A percentile compares a stretch with the other conserved stretches of the same genome.
phyloP scores from a whole-genome alignment of 2,888 invertebrate species.

The Rosalia funebris region DNA sequence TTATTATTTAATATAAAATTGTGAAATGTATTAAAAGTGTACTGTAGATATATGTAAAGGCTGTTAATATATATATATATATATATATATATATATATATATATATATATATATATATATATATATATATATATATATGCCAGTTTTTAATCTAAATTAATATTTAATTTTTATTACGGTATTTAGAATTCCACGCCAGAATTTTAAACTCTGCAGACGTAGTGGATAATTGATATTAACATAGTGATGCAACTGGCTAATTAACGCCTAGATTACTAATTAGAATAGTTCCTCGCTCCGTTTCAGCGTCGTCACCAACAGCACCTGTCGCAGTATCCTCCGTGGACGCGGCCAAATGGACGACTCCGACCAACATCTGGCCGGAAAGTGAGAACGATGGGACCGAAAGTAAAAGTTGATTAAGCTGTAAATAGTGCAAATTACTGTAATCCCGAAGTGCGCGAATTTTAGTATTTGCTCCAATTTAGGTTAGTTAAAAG shows the following conservation, averaged over 20 bases:
- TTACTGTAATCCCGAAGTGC: conserved; percentile 32
- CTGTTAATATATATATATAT: too few species aligned
- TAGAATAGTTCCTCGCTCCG: background rate
- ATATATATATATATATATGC: too few species aligned
- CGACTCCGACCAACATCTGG: conserved; percentile 16
- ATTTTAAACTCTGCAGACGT: too few species aligned
- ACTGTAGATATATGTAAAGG: too few species aligned
- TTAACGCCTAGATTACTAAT: background rate
- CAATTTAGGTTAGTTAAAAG: conserved; percentile 29
- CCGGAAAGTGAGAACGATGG: conserved; percentile 9
- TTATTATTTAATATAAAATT: too few species aligned
- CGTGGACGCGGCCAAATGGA: background rate
- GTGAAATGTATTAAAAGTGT: too few species aligned
- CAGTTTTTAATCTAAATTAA: too few species aligned
- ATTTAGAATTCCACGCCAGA: too few species aligned
- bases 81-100: too few species aligned
- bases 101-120: too few species aligned
- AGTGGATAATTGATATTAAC: too few species aligned
- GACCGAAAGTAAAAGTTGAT: conserved; percentile 28
- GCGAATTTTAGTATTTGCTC: conserved; percentile 28
- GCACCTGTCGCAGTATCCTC: background rate
- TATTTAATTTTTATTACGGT: too few species aligned
- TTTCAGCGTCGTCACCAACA: background rate
- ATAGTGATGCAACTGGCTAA: background rate
- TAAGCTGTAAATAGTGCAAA: conserved; percentile 25